Base-by-base conservation (phyloP, 2,888 invertebrate genomes). In the Caenorhabditis becei region DNA sequence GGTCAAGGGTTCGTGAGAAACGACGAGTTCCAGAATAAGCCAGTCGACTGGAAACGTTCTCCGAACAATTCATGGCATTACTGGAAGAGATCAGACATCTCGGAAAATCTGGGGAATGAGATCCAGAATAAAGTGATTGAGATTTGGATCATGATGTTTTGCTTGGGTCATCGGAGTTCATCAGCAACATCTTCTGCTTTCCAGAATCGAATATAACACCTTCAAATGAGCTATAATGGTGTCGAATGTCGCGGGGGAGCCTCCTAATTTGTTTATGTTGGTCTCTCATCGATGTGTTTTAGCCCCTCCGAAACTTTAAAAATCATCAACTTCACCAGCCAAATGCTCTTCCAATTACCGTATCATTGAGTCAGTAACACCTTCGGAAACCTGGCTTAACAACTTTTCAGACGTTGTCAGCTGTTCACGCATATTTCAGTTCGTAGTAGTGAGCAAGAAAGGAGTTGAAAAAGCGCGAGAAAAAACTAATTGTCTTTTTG, bases 401-500 rank as follows among this genome's bases (percentile, higher is more conserved):
- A n/a, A n/a, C n/a, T n/a, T n/a, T n/a, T n/a, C n/a, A n/a, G n/a
- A n/a, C n/a, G n/a, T n/a, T n/a, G n/a, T n/a, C n/a, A 16, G 44
- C 44, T 44, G 3, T 16, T 44, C 44, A 16, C 14, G 24, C 10
- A 51, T 11, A 51, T 51, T 51, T 24, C 51, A 4, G 1, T 18
- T 51, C 23, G 23, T 51, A 24, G 16, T 54, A 4, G 54, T 28
- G 23, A 14, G 16, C 8, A 3, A 41, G 24, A 53, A 53, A 26
- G 23, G 10, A 32, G 32, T 32, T 23, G 8, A 8, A 51, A 59
- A 61, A 51, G 14, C 20, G 37, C 53, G 53, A 24, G 61, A 59
- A 67, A 77, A 77, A 77, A 63, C 77, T 69, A 77, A 77, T 70
- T 77, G 37, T 58, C 77, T 67, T 51, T 51, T 35, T 37, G 41